phyloP scores from a whole-genome alignment of 1,140 invertebrate genomes.

The Akabosia matsudoensis region DNA sequence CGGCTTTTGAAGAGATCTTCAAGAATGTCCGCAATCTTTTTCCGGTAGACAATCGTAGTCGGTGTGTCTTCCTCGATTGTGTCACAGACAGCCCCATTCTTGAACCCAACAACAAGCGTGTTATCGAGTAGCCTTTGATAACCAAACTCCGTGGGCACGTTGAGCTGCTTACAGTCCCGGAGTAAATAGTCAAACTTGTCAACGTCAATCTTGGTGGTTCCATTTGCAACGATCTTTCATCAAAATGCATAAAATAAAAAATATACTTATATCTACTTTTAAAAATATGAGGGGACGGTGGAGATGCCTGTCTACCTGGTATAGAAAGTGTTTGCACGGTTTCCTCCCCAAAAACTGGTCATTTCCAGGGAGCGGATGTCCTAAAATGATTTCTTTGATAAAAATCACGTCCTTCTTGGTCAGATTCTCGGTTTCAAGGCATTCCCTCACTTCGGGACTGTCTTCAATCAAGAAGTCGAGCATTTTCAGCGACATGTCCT shows the following conservation, averaged over 20 bases:
- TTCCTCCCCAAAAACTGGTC: constrained; percentile 43
- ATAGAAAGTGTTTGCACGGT: constrained; percentile 51
- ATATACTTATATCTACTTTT: not conserved
- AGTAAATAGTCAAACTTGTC: constrained; percentile 71
- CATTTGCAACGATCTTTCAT: constrained; percentile 64
- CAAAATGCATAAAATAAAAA: constrained; percentile 24
- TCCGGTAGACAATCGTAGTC: constrained; percentile 37
- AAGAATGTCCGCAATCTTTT: constrained; percentile 36
- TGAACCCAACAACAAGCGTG: constrained; percentile 31
- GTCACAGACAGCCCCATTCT: constrained; percentile 15
- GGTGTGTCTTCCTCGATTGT: not conserved
- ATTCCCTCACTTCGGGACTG: constrained; percentile 48
- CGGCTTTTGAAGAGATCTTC: constrained; percentile 37
- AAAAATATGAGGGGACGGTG: not conserved
- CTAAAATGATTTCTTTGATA: constrained; percentile 55
- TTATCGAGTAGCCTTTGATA: constrained; percentile 49
- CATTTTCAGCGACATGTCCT: constrained; percentile 54
- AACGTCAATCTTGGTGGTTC: constrained; percentile 63
- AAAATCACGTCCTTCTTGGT: constrained; percentile 50
- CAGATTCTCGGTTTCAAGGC: constrained; percentile 48
- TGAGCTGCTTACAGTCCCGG: constrained; percentile 58
- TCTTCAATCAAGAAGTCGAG: constrained; percentile 54
- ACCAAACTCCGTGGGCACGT: constrained; percentile 55
- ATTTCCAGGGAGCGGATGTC: constrained; percentile 42
- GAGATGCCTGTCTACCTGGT: constrained; percentile 49